Percentiles rank a stretch among this genome's conserved stretches.
These are phyloP conservation scores for Hetaerina americana DNA, from an alignment of 1,140 invertebrate species.

Conservation along the genomic window DNA sequence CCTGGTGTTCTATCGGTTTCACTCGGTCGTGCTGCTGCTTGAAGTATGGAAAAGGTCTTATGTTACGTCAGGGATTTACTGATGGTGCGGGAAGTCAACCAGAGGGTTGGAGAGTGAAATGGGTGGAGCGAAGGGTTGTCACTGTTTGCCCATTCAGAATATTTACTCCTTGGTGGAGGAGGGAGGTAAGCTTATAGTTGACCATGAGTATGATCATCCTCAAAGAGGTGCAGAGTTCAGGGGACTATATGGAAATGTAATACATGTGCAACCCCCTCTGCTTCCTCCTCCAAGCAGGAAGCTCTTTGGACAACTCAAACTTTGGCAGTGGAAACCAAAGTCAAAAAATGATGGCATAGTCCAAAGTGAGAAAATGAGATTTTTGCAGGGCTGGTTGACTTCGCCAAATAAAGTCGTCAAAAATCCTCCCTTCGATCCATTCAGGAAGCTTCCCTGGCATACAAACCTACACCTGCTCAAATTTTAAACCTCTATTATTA, in stretches of 20 bases:
- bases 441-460: conserved; percentile 37
- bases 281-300: not conserved
- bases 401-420: not conserved
- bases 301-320: not conserved
- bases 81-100: not conserved
- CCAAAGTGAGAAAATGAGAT: not conserved
- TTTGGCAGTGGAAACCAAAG: no score
- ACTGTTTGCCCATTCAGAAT: not conserved
- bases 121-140: not conserved
- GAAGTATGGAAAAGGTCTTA: conserved; percentile 54
- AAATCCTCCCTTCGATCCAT: conserved; percentile 13
- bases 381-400: conserved; percentile 4
- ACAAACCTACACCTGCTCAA: conserved; percentile 35
- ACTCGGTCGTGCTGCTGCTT: conserved; percentile 50
- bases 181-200: not conserved
- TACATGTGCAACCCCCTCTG: not conserved
- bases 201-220: not conserved
- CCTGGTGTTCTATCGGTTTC: conserved; percentile 55
- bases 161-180: not conserved
- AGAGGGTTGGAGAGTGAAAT: not conserved
- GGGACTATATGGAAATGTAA: not conserved
- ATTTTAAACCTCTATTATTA: conserved; percentile 19
- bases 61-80: conserved; percentile 24
- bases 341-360: not conserved
- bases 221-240: not conserved